phyloP scores from a whole-genome alignment of 2,888 invertebrate species.

The Athripsodes cinereus region DNA sequence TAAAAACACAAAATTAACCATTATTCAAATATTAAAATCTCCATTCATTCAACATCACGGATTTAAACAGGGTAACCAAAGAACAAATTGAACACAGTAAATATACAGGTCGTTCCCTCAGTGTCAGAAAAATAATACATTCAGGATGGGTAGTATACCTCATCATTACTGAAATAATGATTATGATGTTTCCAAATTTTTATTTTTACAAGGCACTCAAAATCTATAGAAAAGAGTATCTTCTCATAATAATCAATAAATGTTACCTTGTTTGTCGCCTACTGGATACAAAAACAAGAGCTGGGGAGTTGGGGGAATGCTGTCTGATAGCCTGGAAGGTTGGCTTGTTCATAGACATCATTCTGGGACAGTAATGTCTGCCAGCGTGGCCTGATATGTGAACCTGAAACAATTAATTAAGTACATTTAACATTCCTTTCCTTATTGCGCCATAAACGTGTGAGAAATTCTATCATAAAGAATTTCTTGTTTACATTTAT shows the following conservation, averaged over 20 bases:
- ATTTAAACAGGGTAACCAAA: background rate
- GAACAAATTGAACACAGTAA: too few relatives aligned
- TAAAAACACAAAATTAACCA: background rate
- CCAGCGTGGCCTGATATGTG: constrained; percentile 95
- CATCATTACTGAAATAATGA: background rate
- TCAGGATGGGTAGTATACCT: background rate
- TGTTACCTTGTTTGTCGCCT: constrained; percentile 85
- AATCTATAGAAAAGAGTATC: too few relatives aligned
- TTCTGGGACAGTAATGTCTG: constrained; percentile 97
- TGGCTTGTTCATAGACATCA: constrained; percentile 99
- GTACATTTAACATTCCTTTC: background rate
- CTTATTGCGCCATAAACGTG: too few relatives aligned
- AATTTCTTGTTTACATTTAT: too few relatives aligned
- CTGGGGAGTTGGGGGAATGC: constrained; percentile 87
- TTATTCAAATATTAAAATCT: background rate
- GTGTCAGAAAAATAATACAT: too few relatives aligned
- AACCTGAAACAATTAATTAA: constrained; percentile 36
- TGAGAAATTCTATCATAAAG: too few relatives aligned
- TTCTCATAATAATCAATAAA: too few relatives aligned
- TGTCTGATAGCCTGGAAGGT: constrained; percentile 92
- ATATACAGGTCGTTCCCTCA: too few relatives aligned
- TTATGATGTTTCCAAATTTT: too few relatives aligned
- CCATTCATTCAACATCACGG: background rate
- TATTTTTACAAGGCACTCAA: too few relatives aligned
- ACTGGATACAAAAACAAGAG: constrained; percentile 93